Percentiles rank a stretch among this genome's conserved stretches.
These are phyloP conservation scores for Corythornis leucogaster DNA, from an alignment of 2,797 vertebrate species.

Conservation along the genomic window DNA sequence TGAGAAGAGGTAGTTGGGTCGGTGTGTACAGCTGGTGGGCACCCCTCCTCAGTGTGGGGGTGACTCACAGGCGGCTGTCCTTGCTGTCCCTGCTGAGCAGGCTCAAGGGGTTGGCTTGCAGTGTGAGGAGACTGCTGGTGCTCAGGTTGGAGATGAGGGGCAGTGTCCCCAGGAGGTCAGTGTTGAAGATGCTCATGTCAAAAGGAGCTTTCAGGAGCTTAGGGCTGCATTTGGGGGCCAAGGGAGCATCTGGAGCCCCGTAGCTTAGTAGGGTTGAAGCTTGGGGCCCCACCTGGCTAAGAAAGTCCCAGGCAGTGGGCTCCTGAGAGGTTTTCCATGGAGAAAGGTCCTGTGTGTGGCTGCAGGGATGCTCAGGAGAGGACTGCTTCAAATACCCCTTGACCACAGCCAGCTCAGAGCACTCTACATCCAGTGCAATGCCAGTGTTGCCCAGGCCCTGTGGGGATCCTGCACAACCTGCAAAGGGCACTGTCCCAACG, in stretches of 20 bases:
- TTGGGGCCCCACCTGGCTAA: neutral
- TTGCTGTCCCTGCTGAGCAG: neutral
- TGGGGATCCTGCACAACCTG: neutral
- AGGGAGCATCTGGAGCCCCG: neutral
- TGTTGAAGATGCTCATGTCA: neutral
- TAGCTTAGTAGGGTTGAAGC: neutral
- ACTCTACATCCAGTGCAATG: rapidly evolving
- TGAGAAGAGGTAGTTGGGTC: constrained; percentile 38
- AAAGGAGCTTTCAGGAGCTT: neutral
- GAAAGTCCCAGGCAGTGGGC: neutral
- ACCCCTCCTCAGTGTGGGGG: rapidly evolving
- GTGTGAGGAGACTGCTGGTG: neutral
- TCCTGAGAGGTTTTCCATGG: neutral
- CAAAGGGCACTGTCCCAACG: neutral
- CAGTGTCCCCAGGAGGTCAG: neutral
- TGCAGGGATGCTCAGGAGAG: rapidly evolving
- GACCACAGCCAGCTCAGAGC: neutral
- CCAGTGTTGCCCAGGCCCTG: neutral
- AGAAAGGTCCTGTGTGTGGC: neutral
- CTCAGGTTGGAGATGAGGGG: constrained; percentile 39
- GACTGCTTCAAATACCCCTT: constrained; percentile 77
- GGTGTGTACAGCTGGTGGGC: rapidly evolving
- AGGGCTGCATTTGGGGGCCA: neutral
- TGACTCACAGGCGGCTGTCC: neutral
- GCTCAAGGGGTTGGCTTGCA: neutral